Evolutionary conservation across 1,140 invertebrate species (phyloP), one percentile per base, ranked within the genome.

Genomic region (Elymnias hypermnestra): DNA sequence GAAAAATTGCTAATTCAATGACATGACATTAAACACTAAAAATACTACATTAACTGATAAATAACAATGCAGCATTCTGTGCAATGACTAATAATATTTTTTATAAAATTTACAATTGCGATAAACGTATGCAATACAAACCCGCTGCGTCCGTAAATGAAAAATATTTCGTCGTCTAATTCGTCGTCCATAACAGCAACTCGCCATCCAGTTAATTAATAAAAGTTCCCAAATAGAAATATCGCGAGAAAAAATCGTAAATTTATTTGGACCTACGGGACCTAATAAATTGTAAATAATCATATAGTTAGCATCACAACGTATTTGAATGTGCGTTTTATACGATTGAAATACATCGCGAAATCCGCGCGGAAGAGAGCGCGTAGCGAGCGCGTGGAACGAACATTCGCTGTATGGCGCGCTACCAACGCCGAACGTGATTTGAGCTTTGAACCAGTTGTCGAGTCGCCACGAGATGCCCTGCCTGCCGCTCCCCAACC

Each of bases 161-260:
- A 67, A 75, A 68, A 68, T 50, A 72, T 62, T 57, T 72, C 67
- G 51, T 77, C 66, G 43, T 70, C 71, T 73, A 74, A 74, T 66
- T 79, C 55, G 44, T 53, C 41, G 50, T 57, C 69, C 72, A 77
- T 81, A 40, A 64, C 58, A 54, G 56, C 59, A 58, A 68, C 45
- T 54, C 64, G 53, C 60, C 59, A 63, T 65, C 55, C 60, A 72
- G 59, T 45, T 55, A 36, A 36, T 31, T 45, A 23, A 33, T 33
- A 5, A 12, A 42, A 25, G 25, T 31, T 12, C 38, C 26, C 21
- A 14, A 41, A 26, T 19, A 23, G 7, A 14, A 33, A 41, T 22
- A 25, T 35, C 5, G 9, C 22, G 8, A 14, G n/a, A 31, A 29
- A 31, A 13, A 21, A 19, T 21, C 18, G 21, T 36, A 21, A 38